These are phyloP conservation scores for Rhingia rostrata DNA, from an alignment of 2,888 invertebrate genomes.

Conservation along the genomic window DNA sequence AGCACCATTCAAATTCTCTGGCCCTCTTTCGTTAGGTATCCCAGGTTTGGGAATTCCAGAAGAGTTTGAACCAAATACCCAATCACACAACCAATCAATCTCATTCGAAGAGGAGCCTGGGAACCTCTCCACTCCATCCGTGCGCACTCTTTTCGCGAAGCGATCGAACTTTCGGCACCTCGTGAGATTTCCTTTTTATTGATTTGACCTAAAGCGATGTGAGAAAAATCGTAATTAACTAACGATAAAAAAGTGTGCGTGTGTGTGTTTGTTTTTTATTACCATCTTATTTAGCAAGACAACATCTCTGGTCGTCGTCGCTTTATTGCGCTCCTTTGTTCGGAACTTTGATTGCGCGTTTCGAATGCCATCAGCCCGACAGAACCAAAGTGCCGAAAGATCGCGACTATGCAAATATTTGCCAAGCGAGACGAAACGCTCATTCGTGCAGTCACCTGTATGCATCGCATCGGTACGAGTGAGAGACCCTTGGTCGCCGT, in stretches of 20 bases:
- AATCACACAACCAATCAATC: conserved; percentile 32
- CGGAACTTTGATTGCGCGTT: conserved; percentile 69
- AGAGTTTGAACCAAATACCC: conserved; percentile 6
- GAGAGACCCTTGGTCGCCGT: conserved; percentile 26
- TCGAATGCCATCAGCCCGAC: conserved; percentile 68
- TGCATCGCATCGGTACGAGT: conserved; percentile 26
- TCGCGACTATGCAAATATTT: conserved; percentile 74
- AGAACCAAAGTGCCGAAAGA: conserved; percentile 70
- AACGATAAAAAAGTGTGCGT: conserved; percentile 43
- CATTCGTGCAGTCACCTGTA: conserved; percentile 71
- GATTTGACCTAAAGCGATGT: conserved; percentile 67
- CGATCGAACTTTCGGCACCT: conserved; percentile 46
- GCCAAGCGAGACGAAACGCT: conserved; percentile 70
- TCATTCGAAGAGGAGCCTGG: conserved; percentile 4
- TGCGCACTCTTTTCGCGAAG: conserved; percentile 9
- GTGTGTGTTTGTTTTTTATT: conserved; percentile 35
- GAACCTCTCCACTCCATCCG: not conserved
- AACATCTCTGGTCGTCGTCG: conserved; percentile 25
- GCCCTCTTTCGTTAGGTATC: no score
- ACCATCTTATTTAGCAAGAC: conserved; percentile 51
- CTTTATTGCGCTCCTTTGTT: conserved; percentile 45
- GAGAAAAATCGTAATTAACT: conserved; percentile 68
- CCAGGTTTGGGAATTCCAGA: not conserved
- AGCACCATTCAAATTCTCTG: no score
- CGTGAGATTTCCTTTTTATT: conserved; percentile 55